phyloP scores from a whole-genome alignment of 2,797 vertebrate species.

The Lagodon rhomboides region DNA sequence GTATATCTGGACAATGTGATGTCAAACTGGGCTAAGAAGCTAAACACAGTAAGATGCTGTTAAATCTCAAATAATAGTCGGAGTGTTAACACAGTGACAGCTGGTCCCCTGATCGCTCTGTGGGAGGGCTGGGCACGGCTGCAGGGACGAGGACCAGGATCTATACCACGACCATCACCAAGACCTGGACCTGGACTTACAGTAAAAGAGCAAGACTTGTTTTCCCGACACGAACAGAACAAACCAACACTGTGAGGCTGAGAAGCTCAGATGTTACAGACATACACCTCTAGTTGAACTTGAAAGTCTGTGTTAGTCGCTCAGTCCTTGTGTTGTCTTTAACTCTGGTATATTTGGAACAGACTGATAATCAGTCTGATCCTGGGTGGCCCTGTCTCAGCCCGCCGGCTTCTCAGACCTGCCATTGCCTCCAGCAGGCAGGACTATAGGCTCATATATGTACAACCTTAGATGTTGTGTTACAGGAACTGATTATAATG shows the following conservation, averaged over 20 bases:
- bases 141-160: conserved; percentile 3
- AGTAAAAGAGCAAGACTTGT: background rate
- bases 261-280: background rate
- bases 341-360: conserved; percentile 46
- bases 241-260: background rate
- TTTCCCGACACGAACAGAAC: background rate
- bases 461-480: background rate
- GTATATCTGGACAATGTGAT: conserved; percentile 11
- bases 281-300: background rate
- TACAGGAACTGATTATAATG: background rate
- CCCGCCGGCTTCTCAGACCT: background rate
- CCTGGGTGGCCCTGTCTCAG: conserved; percentile 8
- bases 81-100: conserved; percentile 61
- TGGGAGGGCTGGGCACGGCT: conserved; percentile 32
- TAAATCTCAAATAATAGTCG: conserved; percentile 58
- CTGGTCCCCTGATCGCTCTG: conserved; percentile 57
- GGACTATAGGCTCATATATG: background rate
- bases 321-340: conserved; percentile 29
- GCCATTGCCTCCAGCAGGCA: conserved; percentile 11
- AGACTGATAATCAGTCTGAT: conserved; percentile 51
- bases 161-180: background rate
- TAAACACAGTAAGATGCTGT: conserved; percentile 58
- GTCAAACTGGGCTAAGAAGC: conserved; percentile 54
- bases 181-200: conserved; percentile 6
- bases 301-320: background rate